These are phyloP conservation scores for Noctua janthe DNA, from an alignment of 2,888 invertebrate species.

Conservation along the genomic window DNA sequence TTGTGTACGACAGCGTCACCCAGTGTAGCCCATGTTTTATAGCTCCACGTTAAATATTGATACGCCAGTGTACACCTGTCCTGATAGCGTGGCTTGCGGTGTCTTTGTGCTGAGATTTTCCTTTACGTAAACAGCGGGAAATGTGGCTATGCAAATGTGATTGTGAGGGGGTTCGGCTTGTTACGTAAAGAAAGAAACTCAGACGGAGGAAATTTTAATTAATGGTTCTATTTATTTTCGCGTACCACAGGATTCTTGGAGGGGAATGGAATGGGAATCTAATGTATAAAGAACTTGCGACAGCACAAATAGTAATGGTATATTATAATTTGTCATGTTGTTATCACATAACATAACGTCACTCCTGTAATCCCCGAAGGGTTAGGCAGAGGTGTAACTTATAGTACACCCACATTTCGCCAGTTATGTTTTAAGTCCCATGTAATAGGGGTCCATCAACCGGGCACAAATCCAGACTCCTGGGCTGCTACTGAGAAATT, in stretches of 20 bases:
- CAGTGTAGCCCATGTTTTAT: constrained; percentile 62
- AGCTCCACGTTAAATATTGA: constrained; percentile 72
- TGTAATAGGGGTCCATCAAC: background rate
- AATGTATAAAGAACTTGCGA: background rate
- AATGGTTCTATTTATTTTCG: constrained; percentile 22
- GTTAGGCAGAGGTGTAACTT: background rate
- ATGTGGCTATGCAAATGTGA: constrained; percentile 48
- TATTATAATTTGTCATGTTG: background rate
- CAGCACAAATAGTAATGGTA: background rate
- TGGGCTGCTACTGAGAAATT: background rate
- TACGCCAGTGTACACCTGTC: constrained; percentile 61
- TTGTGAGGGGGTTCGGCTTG: constrained; percentile 6
- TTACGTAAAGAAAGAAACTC: constrained; percentile 22
- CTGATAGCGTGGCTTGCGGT: constrained; percentile 37
- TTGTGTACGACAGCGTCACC: constrained; percentile 46
- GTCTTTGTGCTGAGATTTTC: constrained; percentile 51
- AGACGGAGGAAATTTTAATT: constrained; percentile 19
- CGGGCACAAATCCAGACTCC: background rate
- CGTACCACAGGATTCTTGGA: background rate
- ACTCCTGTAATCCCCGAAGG: background rate
- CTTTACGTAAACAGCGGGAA: constrained; percentile 27
- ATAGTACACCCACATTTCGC: background rate
- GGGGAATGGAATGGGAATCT: background rate
- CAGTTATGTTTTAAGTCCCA: background rate
- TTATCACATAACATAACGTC: background rate